Evolutionary conservation across 1,140 invertebrate genomes (phyloP).

Genomic region (Euura saliciscinereae): DNA sequence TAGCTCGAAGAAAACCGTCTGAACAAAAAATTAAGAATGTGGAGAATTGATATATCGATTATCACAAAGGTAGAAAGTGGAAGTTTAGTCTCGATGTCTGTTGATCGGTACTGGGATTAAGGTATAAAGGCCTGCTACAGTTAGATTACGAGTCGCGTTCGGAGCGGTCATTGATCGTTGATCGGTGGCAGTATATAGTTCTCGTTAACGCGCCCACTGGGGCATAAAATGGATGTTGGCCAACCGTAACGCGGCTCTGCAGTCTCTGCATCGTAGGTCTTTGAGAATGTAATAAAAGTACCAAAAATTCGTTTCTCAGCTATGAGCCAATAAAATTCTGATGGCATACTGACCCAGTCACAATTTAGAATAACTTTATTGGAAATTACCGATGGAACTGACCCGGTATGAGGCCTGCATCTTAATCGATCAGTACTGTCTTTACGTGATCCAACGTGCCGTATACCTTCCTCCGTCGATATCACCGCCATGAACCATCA

Average conservation of each 20-base stretch:
- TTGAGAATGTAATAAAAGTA: slow-evolving; percentile 3
- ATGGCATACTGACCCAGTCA: slow-evolving; percentile 19
- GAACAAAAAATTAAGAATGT: no score
- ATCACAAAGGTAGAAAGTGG: neutral
- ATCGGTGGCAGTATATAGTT: neutral
- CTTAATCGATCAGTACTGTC: neutral
- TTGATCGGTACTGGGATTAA: neutral
- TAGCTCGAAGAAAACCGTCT: no score
- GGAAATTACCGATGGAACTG: slow-evolving; percentile 1
- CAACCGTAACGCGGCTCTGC: neutral
- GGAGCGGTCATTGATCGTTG: neutral
- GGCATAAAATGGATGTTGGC: slow-evolving; percentile 4
- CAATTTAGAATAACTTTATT: slow-evolving; percentile 17
- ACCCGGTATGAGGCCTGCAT: slow-evolving; percentile 2
- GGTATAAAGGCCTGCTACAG: neutral
- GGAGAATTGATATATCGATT: no score
- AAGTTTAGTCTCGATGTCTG: neutral
- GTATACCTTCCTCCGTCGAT: no score
- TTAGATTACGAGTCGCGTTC: neutral
- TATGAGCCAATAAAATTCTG: neutral
- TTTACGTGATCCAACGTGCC: neutral
- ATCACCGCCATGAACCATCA: no score
- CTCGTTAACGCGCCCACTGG: neutral
- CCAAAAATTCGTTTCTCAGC: neutral
- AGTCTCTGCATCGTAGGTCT: neutral